Conservation (phyloP, 1,140 invertebrate genomes). For the Drosophila arawakana region DNA sequence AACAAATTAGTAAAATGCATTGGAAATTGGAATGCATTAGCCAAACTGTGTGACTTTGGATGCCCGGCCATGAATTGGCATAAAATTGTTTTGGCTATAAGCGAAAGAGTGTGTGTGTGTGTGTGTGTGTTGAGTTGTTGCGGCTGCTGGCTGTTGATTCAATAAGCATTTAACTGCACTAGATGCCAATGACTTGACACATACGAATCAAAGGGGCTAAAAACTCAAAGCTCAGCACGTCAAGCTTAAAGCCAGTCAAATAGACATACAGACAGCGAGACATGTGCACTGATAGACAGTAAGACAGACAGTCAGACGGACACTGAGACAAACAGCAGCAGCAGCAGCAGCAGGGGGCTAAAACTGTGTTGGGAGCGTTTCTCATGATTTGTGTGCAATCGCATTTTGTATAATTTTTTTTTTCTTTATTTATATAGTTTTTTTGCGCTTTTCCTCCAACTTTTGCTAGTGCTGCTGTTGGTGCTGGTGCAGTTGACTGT, state of each 20-base stretch:
- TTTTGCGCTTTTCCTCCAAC: conserved; percentile 15
- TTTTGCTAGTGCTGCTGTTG: conserved; percentile 12
- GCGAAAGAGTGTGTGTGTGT: background rate
- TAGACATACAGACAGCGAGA: conserved; percentile 12
- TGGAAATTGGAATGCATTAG: conserved; percentile 52
- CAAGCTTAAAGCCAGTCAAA: conserved; percentile 40
- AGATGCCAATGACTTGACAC: conserved; percentile 83
- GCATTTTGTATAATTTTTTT: conserved; percentile 46
- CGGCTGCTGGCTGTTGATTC: conserved; percentile 63
- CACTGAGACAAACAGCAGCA: conserved; percentile 33
- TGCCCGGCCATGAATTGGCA: conserved; percentile 71
- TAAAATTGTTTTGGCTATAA: conserved; percentile 49
- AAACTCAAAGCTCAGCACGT: conserved; percentile 46
- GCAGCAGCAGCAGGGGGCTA: conserved; percentile 37
- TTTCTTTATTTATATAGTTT: conserved; percentile 15
- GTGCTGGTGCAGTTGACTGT: conserved; percentile 39
- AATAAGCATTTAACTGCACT: conserved; percentile 78
- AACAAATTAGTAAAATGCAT: conserved; percentile 64
- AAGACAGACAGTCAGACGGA: conserved; percentile 24
- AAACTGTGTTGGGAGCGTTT: conserved; percentile 48
- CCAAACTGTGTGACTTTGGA: conserved; percentile 39
- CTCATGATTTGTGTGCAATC: conserved; percentile 60
- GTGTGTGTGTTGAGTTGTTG: conserved; percentile 28
- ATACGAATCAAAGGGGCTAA: conserved; percentile 72
- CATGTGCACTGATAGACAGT: conserved; percentile 10